Evolutionary conservation across 2,113 vertebrate species (phyloP), one percentile per base, ranked within the genome.

Genomic region (Catharus minimus): DNA sequence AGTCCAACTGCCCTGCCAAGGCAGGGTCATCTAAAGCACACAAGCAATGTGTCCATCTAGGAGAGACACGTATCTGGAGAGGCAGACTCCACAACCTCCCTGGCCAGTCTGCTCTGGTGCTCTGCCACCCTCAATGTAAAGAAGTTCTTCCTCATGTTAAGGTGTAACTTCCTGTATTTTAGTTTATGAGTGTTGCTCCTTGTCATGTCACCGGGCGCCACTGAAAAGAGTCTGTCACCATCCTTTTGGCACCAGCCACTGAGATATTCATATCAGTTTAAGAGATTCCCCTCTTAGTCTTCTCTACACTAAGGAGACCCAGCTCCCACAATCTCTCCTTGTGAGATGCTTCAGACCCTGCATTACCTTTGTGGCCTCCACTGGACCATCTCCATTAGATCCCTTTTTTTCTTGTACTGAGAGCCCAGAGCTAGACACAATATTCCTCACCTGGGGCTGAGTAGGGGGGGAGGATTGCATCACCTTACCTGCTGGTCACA

Each of bases 161-260:
- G 16, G 11, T 41, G 33, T 18, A 64, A 32, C 10, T 72, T 41
- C 43, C 28, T 71, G 22, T 49, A 11, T 64, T 76, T 86, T 53
- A 16, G 12, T 46, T 71, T 22, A 7, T 36, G 26, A 10, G 4
- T 24, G 10, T 36, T 36, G 32, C 18, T 49, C 8, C 30, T 71
- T 27, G 17, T 79, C 9, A 15, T 27, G 17, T 79, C 9, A 15
- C 21, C 7, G 21, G 26, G 5, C 36, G 65, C 10, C 30, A 16
- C 24, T 65, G 60, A 66, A 56, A 49, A 61, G 26, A 41, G 20
- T 21, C 17, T 75, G 36, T 36, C 30, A 71, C 14, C 41, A 43
- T 26, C 11, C 30, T 57, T 49, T 71, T 0, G 0, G 9, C 32
- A 36, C 15, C 32, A 7, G 8, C 36, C 32, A 18, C 22, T 12